phyloP scores from a whole-genome alignment of 92 coral and sea anemone genomes.

The Porites lobata region DNA sequence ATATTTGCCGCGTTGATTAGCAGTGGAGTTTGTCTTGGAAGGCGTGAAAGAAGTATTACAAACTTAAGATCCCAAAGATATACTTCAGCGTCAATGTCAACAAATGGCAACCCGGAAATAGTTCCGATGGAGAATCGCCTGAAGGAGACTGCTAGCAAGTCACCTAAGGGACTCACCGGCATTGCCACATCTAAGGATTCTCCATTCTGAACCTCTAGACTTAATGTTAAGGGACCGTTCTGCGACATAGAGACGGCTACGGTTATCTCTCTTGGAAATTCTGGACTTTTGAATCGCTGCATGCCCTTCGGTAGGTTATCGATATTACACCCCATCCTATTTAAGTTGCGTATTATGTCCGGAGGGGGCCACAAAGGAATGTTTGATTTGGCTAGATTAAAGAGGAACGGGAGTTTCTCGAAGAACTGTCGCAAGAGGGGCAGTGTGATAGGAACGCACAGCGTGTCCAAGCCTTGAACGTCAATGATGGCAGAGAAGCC shows the following conservation, averaged over 20 bases:
- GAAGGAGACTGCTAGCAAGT: slow-evolving; percentile 52
- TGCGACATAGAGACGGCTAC: slow-evolving; percentile 44
- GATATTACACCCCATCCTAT: slow-evolving; percentile 45
- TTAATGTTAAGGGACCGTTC: slow-evolving; percentile 59
- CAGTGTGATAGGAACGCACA: slow-evolving; percentile 60
- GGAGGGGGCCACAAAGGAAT: slow-evolving; percentile 79
- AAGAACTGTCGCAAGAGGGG: slow-evolving; percentile 50
- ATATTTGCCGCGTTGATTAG: slow-evolving; percentile 64
- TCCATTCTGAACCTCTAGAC: slow-evolving; percentile 61
- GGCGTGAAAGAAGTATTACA: slow-evolving; percentile 68
- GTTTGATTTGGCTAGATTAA: slow-evolving; percentile 27
- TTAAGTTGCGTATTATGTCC: slow-evolving; percentile 38
- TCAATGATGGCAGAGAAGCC: slow-evolving; percentile 60
- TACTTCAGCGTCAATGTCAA: slow-evolving; percentile 52
- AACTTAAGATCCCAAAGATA: slow-evolving; percentile 64
- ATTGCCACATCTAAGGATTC: slow-evolving; percentile 55
- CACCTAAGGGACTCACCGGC: background rate
- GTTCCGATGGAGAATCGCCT: slow-evolving; percentile 66
- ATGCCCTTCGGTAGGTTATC: slow-evolving; percentile 71
- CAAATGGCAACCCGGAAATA: slow-evolving; percentile 68
- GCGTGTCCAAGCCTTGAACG: slow-evolving; percentile 61
- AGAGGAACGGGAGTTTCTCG: slow-evolving; percentile 58
- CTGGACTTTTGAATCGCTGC: slow-evolving; percentile 53
- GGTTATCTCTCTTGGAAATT: slow-evolving; percentile 61
- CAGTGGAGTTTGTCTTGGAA: slow-evolving; percentile 64